Evolutionary conservation across 2,888 invertebrate genomes (phyloP), one percentile per base, ranked within the genome.

Genomic region (Erebia ligea): DNA sequence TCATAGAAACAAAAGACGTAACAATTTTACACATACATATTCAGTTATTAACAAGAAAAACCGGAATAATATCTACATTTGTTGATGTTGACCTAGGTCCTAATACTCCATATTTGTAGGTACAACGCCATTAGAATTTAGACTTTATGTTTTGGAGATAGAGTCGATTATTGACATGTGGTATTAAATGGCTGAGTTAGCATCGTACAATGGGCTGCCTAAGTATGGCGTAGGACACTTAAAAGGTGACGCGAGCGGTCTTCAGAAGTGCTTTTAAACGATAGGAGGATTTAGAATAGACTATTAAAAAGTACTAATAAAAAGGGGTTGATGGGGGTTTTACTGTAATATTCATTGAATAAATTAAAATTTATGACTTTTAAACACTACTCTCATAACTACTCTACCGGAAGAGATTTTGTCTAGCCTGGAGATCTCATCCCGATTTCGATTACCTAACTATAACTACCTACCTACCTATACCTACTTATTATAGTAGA

Each of bases 41-140:
- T 70, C 52, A 72, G 40, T 19, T 62, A 58, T 50, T 21, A 64
- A 65, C 67, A 68, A 72, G 68, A 72, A 74, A 70, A 70, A 74
- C 72, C 68, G 62, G 72, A 68, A 74, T 68, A 64, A 69, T 68
- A 63, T 62, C 69, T 56, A 72, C 68, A 72, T 74, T 74, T 74
- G 69, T 75, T 73, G 73, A 76, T 74, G 69, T 75, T 73, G 75
- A 76, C 76, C 75, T 75, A 71, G 73, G 76, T 75, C 73, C 69
- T 72, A 71, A 70, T 73, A 69, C 69, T 68, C 48, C 48, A 64
- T 56, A 62, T 61, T 69, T 63, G 34, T 66, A n/a, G n/a, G n/a
- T 52, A 0, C 50, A 21, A 25, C 9, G 11, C 5, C 34, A 69
- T 58, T 54, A 11, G 25, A 73, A 56, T 69, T 58, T 62, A 0